Evolutionary conservation across 2,113 vertebrate genomes (phyloP).

Genomic region (Tetrao urogallus): DNA sequence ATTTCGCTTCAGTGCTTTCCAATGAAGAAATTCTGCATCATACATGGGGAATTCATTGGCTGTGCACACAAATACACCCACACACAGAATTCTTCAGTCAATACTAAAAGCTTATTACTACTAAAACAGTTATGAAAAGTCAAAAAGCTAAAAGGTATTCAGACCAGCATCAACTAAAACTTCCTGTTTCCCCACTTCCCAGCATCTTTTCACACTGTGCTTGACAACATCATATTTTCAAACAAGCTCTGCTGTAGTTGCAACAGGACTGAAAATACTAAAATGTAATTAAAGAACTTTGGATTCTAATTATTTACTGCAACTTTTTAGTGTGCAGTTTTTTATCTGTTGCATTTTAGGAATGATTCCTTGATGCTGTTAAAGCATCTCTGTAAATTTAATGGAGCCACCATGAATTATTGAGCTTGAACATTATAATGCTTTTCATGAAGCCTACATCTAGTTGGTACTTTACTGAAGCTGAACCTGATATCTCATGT

Average conservation of each 20-base stretch:
- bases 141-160: background rate
- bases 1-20: background rate
- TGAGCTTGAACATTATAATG: constrained; percentile 23
- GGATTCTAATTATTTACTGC: background rate
- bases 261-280: background rate
- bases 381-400: constrained; percentile 23
- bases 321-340: background rate
- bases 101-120: background rate
- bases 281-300: background rate
- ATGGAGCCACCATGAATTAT: constrained; percentile 48
- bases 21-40: background rate
- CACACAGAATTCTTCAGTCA: background rate
- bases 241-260: background rate
- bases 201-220: background rate
- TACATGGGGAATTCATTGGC: background rate
- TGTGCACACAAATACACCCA: background rate
- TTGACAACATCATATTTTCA: background rate
- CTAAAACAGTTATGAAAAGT: background rate
- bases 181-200: background rate
- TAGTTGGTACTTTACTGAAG: constrained; percentile 32
- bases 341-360: background rate
- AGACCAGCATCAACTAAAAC: background rate
- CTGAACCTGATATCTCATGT: constrained; percentile 34
- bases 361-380: background rate
- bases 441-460: constrained; percentile 51